Conservation (phyloP, 2,797 vertebrate species). For the Anolis apletophallus region DNA sequence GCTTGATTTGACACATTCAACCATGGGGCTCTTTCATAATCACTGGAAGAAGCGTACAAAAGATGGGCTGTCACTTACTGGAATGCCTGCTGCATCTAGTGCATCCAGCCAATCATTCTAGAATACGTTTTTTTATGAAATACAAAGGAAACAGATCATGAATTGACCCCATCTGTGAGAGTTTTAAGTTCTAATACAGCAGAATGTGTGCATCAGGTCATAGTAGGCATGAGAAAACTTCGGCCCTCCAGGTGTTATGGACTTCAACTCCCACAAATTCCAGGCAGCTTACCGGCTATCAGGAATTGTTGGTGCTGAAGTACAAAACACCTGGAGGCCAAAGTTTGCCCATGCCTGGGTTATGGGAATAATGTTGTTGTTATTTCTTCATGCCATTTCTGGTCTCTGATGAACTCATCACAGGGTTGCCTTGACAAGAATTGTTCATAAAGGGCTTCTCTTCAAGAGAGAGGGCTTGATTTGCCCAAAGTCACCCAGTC, state of each 20-base stretch:
- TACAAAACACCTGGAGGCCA: too few relatives aligned
- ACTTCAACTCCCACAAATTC: too few relatives aligned
- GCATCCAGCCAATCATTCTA: neutral
- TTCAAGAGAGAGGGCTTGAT: neutral
- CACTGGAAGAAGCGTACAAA: conserved; percentile 20
- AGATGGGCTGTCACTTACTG: neutral
- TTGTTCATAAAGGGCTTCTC: neutral
- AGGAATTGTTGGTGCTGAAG: too few relatives aligned
- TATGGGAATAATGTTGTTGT: neutral
- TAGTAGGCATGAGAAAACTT: too few relatives aligned
- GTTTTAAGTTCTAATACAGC: conserved; percentile 16
- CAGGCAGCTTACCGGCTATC: too few relatives aligned
- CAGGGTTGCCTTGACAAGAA: neutral
- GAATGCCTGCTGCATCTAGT: neutral
- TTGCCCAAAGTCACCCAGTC: neutral
- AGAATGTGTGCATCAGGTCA: neutral
- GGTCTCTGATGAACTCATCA: neutral
- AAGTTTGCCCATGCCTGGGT: too few relatives aligned
- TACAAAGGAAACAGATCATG: neutral
- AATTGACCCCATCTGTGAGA: neutral
- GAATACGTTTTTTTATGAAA: conserved; percentile 14
- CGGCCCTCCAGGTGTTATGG: too few relatives aligned
- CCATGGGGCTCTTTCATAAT: neutral
- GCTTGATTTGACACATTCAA: conserved; percentile 24
- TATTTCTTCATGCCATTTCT: neutral